Percentiles rank a stretch among this genome's conserved stretches.
Evolutionary conservation across 37 sponge, comb jelly and placozoan genomes (phyloP).

Genomic region (Aplysina aerophoba): DNA sequence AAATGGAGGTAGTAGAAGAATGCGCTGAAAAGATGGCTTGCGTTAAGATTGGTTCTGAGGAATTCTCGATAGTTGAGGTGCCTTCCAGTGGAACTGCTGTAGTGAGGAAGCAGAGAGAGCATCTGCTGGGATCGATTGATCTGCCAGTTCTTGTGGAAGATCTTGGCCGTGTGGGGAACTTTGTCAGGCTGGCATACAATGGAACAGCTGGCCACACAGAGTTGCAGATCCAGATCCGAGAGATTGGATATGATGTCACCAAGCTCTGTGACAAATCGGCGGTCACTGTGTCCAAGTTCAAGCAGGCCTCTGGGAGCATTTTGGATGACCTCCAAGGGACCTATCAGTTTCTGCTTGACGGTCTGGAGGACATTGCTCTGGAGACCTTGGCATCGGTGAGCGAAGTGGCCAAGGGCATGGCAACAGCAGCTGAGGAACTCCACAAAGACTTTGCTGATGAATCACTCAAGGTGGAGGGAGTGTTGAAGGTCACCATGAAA

Average conservation of each 20-base stretch:
- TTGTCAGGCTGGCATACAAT: slow-evolving; percentile 64
- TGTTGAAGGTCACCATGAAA: slow-evolving; percentile 9
- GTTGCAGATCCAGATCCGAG: slow-evolving; percentile 47
- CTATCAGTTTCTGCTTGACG: slow-evolving; percentile 40
- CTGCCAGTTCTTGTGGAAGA: slow-evolving; percentile 58
- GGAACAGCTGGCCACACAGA: slow-evolving; percentile 58
- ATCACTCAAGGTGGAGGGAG: slow-evolving; percentile 19
- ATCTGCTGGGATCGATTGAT: slow-evolving; percentile 45
- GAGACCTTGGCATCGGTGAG: slow-evolving; percentile 14
- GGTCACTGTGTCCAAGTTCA: slow-evolving; percentile 36
- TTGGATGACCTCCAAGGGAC: slow-evolving; percentile 28
- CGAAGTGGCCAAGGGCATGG: slow-evolving; percentile 45
- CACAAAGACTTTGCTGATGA: slow-evolving; percentile 48
- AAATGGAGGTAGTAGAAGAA: not conserved
- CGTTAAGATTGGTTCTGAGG: not conserved
- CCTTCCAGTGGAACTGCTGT: not conserved
- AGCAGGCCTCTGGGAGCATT: slow-evolving; percentile 22
- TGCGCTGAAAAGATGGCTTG: not conserved
- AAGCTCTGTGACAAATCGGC: slow-evolving; percentile 57
- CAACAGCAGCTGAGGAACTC: slow-evolving; percentile 44
- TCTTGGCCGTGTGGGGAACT: slow-evolving; percentile 65
- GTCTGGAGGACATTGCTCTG: slow-evolving; percentile 50
- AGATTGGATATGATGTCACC: slow-evolving; percentile 40
- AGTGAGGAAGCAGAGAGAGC: slow-evolving; percentile 25
- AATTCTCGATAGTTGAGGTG: not conserved